Evolutionary conservation across 2,797 vertebrate genomes (phyloP).

Genomic region (Muraenolepis orangiensis): DNA sequence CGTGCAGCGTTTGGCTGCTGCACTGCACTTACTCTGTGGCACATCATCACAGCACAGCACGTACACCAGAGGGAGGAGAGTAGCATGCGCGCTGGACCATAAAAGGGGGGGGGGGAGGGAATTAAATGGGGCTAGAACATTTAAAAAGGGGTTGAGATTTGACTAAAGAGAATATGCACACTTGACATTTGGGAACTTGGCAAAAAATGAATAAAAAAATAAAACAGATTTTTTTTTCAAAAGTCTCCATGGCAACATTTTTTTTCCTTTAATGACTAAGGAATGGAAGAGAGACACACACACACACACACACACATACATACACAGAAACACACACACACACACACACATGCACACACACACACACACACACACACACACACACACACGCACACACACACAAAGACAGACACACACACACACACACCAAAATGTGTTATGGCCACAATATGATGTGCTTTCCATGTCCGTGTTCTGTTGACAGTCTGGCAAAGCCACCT

Average conservation of each 20-base stretch:
- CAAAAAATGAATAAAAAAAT: slow-evolving; percentile 43
- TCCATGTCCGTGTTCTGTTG: slow-evolving; percentile 59
- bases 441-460: slow-evolving; percentile 56
- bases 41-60: background rate
- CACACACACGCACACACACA: slow-evolving; percentile 48
- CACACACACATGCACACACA: slow-evolving; percentile 4
- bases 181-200: slow-evolving; percentile 40
- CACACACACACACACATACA: slow-evolving; percentile 6
- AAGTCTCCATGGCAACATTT: slow-evolving; percentile 86
- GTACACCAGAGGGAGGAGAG: background rate
- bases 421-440: slow-evolving; percentile 46
- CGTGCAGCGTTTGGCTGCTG: background rate
- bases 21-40: background rate
- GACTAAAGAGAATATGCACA: background rate
- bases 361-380: slow-evolving; percentile 50
- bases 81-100: background rate
- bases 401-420: slow-evolving; percentile 8
- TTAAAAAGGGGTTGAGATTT: background rate
- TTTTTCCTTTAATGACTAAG: slow-evolving; percentile 83
- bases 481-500: slow-evolving; percentile 67
- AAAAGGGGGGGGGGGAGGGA: background rate
- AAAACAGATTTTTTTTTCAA: slow-evolving; percentile 71
- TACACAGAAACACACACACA: background rate
- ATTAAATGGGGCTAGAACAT: background rate
- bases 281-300: slow-evolving; percentile 76